Conservation (phyloP, 2,888 invertebrate species). For the Melipona beecheii region DNA sequence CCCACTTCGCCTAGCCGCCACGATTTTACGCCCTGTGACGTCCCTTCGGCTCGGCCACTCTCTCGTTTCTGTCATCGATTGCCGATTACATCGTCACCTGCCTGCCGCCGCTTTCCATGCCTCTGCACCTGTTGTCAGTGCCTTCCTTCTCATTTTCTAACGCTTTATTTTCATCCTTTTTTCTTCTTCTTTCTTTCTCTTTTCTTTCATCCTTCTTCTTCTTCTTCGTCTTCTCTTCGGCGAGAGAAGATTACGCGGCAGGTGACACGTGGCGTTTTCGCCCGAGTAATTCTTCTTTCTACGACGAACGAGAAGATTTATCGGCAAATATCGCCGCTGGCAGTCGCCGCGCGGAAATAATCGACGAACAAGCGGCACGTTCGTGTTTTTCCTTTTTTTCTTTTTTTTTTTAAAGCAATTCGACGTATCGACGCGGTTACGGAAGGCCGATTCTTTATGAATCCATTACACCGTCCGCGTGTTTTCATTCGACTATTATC, state of each 20-base stretch:
- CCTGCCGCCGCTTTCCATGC: slow-evolving; percentile 8
- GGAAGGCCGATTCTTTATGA: not conserved
- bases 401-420: not conserved
- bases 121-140: slow-evolving; percentile 35
- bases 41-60: slow-evolving; percentile 45
- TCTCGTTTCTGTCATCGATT: slow-evolving; percentile 74
- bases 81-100: slow-evolving; percentile 62
- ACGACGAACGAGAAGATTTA: not conserved
- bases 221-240: not conserved
- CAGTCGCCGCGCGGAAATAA: too few species aligned
- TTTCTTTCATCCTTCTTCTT: not conserved
- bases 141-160: not conserved
- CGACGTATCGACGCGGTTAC: not conserved
- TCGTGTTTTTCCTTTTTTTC: too few species aligned
- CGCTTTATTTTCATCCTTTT: not conserved
- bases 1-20: slow-evolving; percentile 13
- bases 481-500: slow-evolving; percentile 19
- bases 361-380: too few species aligned
- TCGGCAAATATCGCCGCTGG: not conserved
- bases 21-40: slow-evolving; percentile 45
- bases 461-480: not conserved
- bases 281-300: not conserved
- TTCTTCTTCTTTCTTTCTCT: too few species aligned
- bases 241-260: not conserved
- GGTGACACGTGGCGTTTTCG: not conserved